Evolutionary conservation across 37 sponge, comb jelly and placozoan species (phyloP).

Genomic region (Oopsacas minuta): DNA sequence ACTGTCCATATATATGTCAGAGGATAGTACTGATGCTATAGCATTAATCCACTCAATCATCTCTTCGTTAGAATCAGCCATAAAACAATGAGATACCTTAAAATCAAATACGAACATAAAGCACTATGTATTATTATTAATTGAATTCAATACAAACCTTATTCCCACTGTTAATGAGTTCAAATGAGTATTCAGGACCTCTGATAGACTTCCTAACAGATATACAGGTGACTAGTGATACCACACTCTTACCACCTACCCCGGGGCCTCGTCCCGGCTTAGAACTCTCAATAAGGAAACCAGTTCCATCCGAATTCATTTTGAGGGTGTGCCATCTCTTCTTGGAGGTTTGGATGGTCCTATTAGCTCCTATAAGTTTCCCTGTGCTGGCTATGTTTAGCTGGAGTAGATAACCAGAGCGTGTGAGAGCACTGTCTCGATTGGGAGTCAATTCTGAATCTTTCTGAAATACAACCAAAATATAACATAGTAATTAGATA

Average conservation of each 20-base stretch:
- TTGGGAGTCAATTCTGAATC: background rate
- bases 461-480: too few species aligned
- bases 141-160: too few species aligned
- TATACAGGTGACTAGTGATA: background rate
- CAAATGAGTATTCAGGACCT: background rate
- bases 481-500: too few species aligned
- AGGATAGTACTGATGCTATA: background rate
- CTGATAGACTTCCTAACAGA: slow-evolving; percentile 12
- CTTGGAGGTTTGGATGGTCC: background rate
- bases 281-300: background rate
- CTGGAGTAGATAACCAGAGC: background rate
- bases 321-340: slow-evolving; percentile 6
- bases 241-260: background rate
- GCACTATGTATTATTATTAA: too few species aligned
- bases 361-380: background rate
- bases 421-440: background rate
- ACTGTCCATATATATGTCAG: background rate
- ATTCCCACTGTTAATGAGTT: background rate
- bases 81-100: slow-evolving; percentile 5
- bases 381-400: slow-evolving; percentile 7
- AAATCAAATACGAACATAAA: background rate
- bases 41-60: slow-evolving; percentile 17
- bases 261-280: background rate
- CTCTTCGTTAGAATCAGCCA: slow-evolving; percentile 6
- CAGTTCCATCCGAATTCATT: slow-evolving; percentile 15